These are phyloP conservation scores for Cuculus canorus DNA, from an alignment of 2,797 vertebrate genomes.

Conservation along the genomic window DNA sequence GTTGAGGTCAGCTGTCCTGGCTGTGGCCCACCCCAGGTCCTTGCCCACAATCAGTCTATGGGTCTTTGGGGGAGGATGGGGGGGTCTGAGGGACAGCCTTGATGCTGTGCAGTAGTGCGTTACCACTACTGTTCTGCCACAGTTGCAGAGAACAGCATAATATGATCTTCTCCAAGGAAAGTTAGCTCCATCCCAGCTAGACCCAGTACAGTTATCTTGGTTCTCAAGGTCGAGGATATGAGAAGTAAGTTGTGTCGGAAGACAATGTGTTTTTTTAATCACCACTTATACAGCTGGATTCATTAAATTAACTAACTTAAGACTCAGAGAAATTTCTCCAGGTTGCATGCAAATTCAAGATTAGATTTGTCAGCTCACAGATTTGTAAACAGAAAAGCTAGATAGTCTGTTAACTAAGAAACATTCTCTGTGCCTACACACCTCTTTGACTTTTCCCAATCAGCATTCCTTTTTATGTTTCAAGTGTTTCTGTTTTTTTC, in stretches of 20 bases:
- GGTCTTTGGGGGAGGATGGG: accelerated
- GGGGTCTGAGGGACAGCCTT: not conserved
- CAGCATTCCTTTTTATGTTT: not conserved
- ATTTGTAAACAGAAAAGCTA: not conserved
- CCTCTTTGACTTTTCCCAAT: not conserved
- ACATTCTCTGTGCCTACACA: not conserved
- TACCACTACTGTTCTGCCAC: not conserved
- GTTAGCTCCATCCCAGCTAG: not conserved
- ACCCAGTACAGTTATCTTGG: not conserved
- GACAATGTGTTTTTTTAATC: not conserved
- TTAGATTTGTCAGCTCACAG: not conserved
- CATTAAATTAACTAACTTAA: not conserved
- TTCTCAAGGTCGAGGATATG: not conserved
- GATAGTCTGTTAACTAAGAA: not conserved
- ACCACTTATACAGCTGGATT: not conserved
- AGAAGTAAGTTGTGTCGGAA: not conserved
- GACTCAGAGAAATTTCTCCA: not conserved
- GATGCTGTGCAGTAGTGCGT: not conserved
- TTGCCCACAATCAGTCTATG: not conserved
- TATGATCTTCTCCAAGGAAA: not conserved
- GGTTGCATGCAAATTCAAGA: not conserved
- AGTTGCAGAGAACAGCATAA: not conserved
- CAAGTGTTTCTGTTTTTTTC: not conserved
- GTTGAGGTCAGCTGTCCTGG: not conserved
- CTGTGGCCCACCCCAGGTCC: not conserved